A percentile compares a stretch with the other conserved stretches of the same genome.
phyloP scores from a whole-genome alignment of 2,113 vertebrate species.

The Odobenus rosmarus region DNA sequence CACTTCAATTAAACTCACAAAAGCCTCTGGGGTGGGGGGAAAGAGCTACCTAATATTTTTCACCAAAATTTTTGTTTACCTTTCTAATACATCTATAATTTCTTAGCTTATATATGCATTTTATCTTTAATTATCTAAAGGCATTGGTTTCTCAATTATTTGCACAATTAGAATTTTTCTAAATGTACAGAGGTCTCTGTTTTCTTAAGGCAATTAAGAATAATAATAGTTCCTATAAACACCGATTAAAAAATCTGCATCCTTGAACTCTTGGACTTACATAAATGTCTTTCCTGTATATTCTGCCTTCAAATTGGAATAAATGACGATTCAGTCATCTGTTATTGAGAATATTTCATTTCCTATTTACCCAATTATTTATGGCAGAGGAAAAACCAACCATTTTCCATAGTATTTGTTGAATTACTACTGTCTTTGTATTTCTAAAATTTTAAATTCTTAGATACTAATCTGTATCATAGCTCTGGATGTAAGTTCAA shows the following conservation, averaged over 20 bases:
- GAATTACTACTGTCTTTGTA: slow-evolving; percentile 38
- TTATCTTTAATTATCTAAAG: slow-evolving; percentile 52
- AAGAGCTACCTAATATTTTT: not conserved
- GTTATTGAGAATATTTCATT: slow-evolving; percentile 28
- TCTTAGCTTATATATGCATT: slow-evolving; percentile 6
- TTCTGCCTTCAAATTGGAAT: not conserved
- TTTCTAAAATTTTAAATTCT: slow-evolving; percentile 60
- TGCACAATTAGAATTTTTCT: not conserved
- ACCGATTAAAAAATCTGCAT: not conserved
- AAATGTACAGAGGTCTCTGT: slow-evolving; percentile 27
- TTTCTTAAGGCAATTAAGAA: slow-evolving; percentile 34
- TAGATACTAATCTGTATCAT: slow-evolving; percentile 3
- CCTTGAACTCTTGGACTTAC: slow-evolving; percentile 12
- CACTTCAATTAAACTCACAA: slow-evolving; percentile 33
- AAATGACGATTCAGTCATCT: no score
- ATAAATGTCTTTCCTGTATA: not conserved
- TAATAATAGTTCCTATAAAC: not conserved
- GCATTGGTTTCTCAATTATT: slow-evolving; percentile 46
- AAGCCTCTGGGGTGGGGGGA: not conserved
- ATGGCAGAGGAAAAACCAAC: slow-evolving; percentile 20
- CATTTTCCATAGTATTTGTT: not conserved
- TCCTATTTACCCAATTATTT: slow-evolving; percentile 50
- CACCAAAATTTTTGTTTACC: slow-evolving; percentile 36
- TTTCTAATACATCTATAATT: not conserved
- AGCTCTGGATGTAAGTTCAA: not conserved